Evolutionary conservation across 1,140 invertebrate genomes (phyloP).

Genomic region (Trichonephila clavipes): DNA sequence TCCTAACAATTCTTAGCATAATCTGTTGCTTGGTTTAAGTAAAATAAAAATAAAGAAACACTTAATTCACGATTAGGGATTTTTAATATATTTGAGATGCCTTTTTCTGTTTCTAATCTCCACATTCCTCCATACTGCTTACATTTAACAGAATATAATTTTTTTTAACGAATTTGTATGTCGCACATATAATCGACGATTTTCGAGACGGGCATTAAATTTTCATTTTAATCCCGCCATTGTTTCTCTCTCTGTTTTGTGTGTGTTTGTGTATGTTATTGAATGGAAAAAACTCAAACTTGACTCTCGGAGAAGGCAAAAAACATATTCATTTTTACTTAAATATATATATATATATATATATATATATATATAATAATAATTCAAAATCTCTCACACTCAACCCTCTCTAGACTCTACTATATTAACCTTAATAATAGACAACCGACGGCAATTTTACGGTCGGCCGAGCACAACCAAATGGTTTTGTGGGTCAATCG

Average conservation of each 20-base stretch:
- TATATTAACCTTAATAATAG: conserved; percentile 23
- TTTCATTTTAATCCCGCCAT: neutral
- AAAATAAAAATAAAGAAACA: too few species aligned
- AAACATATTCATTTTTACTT: neutral
- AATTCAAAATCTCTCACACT: neutral
- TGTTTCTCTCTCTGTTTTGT: neutral
- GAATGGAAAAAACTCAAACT: neutral
- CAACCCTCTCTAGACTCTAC: neutral
- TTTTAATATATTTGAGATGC: too few species aligned
- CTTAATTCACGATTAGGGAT: too few species aligned
- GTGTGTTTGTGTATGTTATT: neutral
- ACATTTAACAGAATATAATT: too few species aligned
- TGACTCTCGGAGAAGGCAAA: neutral
- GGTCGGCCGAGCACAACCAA: neutral
- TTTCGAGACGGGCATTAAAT: neutral
- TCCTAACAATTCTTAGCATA: too few species aligned
- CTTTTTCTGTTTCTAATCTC: too few species aligned
- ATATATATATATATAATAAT: neutral
- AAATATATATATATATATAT: too few species aligned
- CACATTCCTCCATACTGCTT: too few species aligned
- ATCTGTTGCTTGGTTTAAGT: too few species aligned
- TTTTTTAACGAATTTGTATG: too few species aligned
- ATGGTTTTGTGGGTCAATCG: conserved; percentile 29
- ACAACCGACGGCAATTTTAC: conserved; percentile 21
- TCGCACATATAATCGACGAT: too few species aligned